A percentile compares a stretch with the other conserved stretches of the same genome.
phyloP scores from a whole-genome alignment of 2,888 invertebrate genomes.

The Macrosiphum euphorbiae region DNA sequence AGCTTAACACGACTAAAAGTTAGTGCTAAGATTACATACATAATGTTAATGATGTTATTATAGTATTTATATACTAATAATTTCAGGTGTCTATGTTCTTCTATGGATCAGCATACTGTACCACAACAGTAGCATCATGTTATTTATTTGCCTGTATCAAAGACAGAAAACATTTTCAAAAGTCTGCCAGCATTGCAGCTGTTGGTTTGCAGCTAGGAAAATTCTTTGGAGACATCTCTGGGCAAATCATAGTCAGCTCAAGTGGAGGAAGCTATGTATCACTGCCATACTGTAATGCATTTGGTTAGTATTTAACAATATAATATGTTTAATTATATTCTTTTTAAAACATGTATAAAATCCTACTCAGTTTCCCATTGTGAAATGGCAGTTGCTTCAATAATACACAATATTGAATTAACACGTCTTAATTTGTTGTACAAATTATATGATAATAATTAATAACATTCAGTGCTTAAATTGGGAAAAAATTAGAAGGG shows the following conservation, averaged over 20 bases:
- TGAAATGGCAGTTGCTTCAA: not conserved
- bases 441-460: not conserved
- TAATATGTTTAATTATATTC: not conserved
- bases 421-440: not conserved
- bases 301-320: not conserved
- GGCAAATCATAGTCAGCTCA: conserved; percentile 13
- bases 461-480: not conserved
- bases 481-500: no score
- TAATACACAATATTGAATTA: not conserved
- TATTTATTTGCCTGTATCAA: conserved; percentile 15
- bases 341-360: not conserved
- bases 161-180: not conserved
- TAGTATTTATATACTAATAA: not conserved
- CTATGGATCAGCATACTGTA: not conserved
- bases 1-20: not conserved
- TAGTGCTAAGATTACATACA: not conserved
- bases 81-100: not conserved
- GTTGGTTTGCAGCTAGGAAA: not conserved
- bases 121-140: not conserved
- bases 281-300: conserved; percentile 16
- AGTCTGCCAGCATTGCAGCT: not conserved
- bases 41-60: not conserved
- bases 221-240: conserved; percentile 3
- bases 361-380: not conserved
- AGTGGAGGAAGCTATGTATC: not conserved